A percentile compares a stretch with the other conserved stretches of the same genome.
Evolutionary conservation across 2,113 vertebrate genomes (phyloP).

Genomic region (Andinoacara biseriatus): DNA sequence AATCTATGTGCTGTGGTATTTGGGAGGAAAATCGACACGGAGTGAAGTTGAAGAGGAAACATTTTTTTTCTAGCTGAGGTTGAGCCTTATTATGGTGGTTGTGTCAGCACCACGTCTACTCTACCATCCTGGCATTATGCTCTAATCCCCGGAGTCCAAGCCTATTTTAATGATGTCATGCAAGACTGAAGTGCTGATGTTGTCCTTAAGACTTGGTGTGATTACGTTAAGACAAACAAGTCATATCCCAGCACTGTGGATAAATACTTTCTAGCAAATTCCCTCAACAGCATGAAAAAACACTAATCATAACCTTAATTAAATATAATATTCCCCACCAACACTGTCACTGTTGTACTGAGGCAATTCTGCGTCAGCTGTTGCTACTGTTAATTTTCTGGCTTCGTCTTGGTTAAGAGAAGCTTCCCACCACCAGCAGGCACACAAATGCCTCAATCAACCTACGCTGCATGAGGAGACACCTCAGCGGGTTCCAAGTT

Average conservation of each 20-base stretch:
- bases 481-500: slow-evolving; percentile 42
- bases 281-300: background rate
- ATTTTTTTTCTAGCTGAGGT: background rate
- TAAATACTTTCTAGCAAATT: slow-evolving; percentile 11
- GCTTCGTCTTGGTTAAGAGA: slow-evolving; percentile 1
- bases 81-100: slow-evolving; percentile 10
- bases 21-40: background rate
- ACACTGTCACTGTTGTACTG: background rate
- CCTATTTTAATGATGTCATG: slow-evolving; percentile 60
- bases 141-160: slow-evolving; percentile 56
- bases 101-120: slow-evolving; percentile 49
- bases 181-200: slow-evolving; percentile 55
- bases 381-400: slow-evolving; percentile 3
- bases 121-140: slow-evolving; percentile 21
- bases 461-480: background rate
- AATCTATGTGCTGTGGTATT: background rate
- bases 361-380: background rate
- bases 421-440: background rate
- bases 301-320: background rate
- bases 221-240: slow-evolving; percentile 56
- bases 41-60: background rate
- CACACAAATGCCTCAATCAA: background rate
- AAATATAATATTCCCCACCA: background rate
- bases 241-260: background rate
- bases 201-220: slow-evolving; percentile 41